Evolutionary conservation across 2,888 invertebrate genomes (phyloP).

Genomic region (Mythimna vitellina): DNA sequence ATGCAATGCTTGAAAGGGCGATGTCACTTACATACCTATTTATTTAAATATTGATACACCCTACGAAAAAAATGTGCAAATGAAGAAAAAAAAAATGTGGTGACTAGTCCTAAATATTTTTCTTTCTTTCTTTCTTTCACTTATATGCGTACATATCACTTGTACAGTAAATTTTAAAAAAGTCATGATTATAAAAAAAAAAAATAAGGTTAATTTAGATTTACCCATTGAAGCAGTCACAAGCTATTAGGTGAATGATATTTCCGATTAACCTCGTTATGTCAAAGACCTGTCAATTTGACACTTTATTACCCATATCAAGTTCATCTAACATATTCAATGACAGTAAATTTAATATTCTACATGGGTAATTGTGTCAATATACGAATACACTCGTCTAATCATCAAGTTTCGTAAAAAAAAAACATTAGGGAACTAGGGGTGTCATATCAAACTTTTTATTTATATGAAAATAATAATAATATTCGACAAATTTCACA

Average conservation of each 20-base stretch:
- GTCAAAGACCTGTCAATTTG: conserved; percentile 33
- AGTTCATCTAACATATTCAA: conserved; percentile 39
- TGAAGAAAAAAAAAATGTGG: too few species aligned
- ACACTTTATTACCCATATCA: conserved; percentile 43
- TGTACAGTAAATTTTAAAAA: too few species aligned
- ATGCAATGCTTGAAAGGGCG: conserved; percentile 7
- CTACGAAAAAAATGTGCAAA: too few species aligned
- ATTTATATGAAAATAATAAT: not conserved
- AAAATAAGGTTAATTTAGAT: too few species aligned
- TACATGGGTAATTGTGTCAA: conserved; percentile 46
- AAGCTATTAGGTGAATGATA: conserved; percentile 5
- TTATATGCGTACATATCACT: too few species aligned
- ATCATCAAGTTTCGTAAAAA: conserved; percentile 16
- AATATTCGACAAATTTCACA: too few species aligned
- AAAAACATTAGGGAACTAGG: too few species aligned
- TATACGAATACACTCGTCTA: not conserved
- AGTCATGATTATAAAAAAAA: too few species aligned
- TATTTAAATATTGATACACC: too few species aligned
- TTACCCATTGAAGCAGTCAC: conserved; percentile 13
- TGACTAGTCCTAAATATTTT: too few species aligned
- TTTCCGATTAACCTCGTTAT: conserved; percentile 5
- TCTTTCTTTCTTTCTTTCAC: too few species aligned
- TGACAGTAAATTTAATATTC: conserved; percentile 48
- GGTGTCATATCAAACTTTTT: not conserved
- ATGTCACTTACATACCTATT: not conserved